Evolutionary conservation across 2,113 vertebrate genomes (phyloP).

Genomic region (Epinephelus fuscoguttatus): DNA sequence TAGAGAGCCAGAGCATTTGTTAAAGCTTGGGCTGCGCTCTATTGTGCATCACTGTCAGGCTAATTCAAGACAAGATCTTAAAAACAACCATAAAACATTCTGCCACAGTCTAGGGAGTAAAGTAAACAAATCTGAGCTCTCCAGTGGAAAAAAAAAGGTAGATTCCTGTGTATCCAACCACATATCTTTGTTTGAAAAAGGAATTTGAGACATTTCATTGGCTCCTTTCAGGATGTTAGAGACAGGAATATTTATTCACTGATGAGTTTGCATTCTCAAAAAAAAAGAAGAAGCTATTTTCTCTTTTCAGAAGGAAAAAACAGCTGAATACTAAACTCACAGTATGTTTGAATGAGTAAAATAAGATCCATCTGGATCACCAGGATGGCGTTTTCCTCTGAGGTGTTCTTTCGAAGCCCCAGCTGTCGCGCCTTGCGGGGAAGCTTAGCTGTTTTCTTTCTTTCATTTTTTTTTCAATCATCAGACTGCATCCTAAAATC

Average conservation of each 20-base stretch:
- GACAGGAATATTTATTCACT: background rate
- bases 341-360: background rate
- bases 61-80: conserved; percentile 24
- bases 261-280: background rate
- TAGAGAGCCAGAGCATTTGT: background rate
- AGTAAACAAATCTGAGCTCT: conserved; percentile 18
- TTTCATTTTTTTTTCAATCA: background rate
- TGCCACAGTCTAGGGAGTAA: conserved; percentile 14
- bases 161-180: background rate
- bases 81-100: conserved; percentile 52
- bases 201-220: background rate
- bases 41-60: conserved; percentile 8
- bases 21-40: background rate
- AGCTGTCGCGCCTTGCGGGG: background rate
- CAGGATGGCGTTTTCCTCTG: background rate
- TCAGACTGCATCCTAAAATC: background rate
- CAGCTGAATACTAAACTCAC: background rate
- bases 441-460: background rate
- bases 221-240: background rate
- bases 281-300: background rate
- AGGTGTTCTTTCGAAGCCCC: background rate
- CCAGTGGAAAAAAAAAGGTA: background rate
- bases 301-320: background rate
- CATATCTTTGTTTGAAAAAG: background rate
- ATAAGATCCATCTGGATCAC: background rate